phyloP scores from a whole-genome alignment of 2,888 invertebrate genomes.

The Strigamia maritima region DNA sequence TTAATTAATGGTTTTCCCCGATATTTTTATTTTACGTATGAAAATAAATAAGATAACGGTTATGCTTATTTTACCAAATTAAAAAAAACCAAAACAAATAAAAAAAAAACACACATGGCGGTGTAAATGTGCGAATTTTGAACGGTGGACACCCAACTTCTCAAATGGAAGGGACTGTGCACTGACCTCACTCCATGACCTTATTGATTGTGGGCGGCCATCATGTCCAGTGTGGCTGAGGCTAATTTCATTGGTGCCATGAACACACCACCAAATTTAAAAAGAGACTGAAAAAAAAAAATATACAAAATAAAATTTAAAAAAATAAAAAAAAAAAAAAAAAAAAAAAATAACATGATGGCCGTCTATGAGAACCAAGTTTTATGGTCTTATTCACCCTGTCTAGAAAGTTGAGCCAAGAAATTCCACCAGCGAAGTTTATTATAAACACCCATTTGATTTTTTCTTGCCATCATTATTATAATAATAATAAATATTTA shows the following conservation, averaged over 20 bases:
- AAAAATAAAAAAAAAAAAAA: not conserved
- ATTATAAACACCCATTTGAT: not conserved
- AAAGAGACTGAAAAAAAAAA: not conserved
- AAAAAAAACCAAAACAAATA: not conserved
- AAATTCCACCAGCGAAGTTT: not conserved
- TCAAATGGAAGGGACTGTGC: constrained; percentile 26
- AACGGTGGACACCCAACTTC: constrained; percentile 19
- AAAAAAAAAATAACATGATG: not conserved
- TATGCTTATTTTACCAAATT: not conserved
- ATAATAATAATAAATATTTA: not conserved
- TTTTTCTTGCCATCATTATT: not conserved
- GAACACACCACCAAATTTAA: constrained; percentile 12
- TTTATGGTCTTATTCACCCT: not conserved
- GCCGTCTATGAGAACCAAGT: not conserved
- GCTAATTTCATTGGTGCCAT: constrained; percentile 27
- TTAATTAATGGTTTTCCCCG: too few species aligned
- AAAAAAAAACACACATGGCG: not conserved
- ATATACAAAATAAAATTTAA: not conserved
- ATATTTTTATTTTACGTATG: not conserved
- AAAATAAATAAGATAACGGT: too few species aligned
- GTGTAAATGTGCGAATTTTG: constrained; percentile 13
- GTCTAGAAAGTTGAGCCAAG: not conserved
- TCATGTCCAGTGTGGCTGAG: constrained; percentile 26
- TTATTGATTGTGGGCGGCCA: constrained; percentile 26
- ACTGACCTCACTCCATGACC: constrained; percentile 26